These are phyloP conservation scores for Meandrina meandrites DNA, from an alignment of 92 coral and sea anemone species.

Conservation along the genomic window DNA sequence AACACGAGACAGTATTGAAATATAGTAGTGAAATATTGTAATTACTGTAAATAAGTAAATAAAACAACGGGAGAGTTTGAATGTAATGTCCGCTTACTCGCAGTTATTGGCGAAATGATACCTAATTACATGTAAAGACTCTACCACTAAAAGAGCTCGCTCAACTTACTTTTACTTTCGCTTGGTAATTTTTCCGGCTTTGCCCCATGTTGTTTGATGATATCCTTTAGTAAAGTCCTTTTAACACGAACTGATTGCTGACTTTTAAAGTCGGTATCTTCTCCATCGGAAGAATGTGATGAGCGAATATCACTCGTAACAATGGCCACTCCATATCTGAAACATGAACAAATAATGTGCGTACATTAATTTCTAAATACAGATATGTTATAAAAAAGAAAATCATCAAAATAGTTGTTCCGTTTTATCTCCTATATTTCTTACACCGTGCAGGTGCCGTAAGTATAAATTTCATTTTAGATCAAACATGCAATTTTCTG, in stretches of 20 bases:
- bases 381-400: no score
- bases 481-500: no score
- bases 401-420: no score
- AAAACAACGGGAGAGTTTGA: no score
- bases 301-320: constrained; percentile 58
- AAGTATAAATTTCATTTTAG: no score
- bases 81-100: not conserved
- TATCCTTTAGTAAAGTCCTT: constrained; percentile 34
- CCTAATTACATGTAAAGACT: not conserved
- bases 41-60: no score
- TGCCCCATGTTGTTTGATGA: constrained; percentile 1
- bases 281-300: constrained; percentile 25
- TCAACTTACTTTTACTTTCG: not conserved
- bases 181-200: not conserved
- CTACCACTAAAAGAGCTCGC: not conserved
- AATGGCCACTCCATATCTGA: constrained; percentile 45
- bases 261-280: constrained; percentile 34
- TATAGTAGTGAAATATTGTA: no score
- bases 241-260: constrained; percentile 42
- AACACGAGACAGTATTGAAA: not conserved
- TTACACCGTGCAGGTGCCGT: not conserved
- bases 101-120: not conserved
- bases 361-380: no score
- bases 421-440: no score
- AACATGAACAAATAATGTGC: not conserved